phyloP scores from a whole-genome alignment of 1,140 invertebrate species.

The Drosophila melanogaster region DNA sequence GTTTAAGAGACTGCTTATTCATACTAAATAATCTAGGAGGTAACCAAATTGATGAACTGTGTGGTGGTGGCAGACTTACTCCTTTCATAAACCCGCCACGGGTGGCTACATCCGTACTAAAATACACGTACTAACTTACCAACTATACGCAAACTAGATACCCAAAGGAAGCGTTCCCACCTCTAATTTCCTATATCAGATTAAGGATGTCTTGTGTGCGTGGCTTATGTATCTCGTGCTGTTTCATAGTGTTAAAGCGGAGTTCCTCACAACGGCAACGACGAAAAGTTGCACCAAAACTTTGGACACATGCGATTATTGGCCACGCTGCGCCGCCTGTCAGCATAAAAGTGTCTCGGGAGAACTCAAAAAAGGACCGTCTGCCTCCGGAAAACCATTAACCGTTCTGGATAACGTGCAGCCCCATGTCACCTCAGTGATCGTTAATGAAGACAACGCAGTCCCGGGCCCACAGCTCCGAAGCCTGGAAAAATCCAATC shows the following conservation, averaged over 20 bases:
- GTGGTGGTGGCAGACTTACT: conserved; percentile 24
- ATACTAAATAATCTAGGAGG: conserved; percentile 37
- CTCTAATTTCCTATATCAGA: not conserved
- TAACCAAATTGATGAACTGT: conserved; percentile 30
- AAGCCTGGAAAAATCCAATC: conserved; percentile 7
- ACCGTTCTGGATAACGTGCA: conserved; percentile 1
- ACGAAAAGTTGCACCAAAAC: conserved; percentile 59
- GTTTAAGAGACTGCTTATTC: conserved; percentile 42
- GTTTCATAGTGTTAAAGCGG: conserved; percentile 35
- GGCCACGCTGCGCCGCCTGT: conserved; percentile 75
- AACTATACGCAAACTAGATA: conserved; percentile 3
- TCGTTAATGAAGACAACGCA: conserved; percentile 45
- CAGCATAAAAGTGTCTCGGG: conserved; percentile 19
- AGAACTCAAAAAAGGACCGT: conserved; percentile 11
- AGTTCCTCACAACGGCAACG: conserved; percentile 26
- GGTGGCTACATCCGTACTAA: not conserved
- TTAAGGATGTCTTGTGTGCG: not conserved
- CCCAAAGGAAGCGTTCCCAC: not conserved
- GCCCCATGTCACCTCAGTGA: conserved; percentile 50
- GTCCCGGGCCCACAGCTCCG: conserved; percentile 18
- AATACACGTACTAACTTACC: conserved; percentile 20
- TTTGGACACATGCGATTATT: conserved; percentile 70
- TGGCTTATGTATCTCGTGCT: conserved; percentile 12
- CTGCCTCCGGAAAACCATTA: not conserved
- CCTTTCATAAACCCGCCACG: not conserved